A percentile compares a stretch with the other conserved stretches of the same genome.
Evolutionary conservation across 2,797 vertebrate genomes (phyloP).

Genomic region (Betta splendens): DNA sequence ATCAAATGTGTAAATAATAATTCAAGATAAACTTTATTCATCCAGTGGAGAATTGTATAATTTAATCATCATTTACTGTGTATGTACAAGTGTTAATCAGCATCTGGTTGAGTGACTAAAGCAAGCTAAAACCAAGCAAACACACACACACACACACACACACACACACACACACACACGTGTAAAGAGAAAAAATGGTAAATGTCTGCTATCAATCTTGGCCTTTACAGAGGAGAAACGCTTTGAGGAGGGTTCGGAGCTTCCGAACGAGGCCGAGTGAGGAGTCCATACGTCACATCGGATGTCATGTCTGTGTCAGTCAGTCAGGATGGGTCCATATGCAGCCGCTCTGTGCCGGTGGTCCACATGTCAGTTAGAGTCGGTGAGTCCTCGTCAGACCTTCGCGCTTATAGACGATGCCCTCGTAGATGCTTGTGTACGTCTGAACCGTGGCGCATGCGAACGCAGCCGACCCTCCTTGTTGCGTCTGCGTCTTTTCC

Average conservation of each 20-base stretch:
- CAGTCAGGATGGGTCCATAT: slow-evolving; percentile 52
- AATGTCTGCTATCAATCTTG: slow-evolving; percentile 52
- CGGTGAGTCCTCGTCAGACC: slow-evolving; percentile 24
- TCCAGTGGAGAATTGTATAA: no score
- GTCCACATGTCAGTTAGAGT: slow-evolving; percentile 30
- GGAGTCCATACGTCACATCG: slow-evolving; percentile 57
- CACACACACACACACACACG: slow-evolving; percentile 9
- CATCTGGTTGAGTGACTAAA: no score
- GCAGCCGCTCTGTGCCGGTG: slow-evolving; percentile 38
- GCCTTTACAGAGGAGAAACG: slow-evolving; percentile 42
- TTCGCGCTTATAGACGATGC: no score
- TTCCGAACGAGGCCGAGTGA: slow-evolving; percentile 31
- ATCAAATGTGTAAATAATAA: background rate
- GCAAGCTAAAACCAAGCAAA: no score
- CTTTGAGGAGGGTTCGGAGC: slow-evolving; percentile 51
- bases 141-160: background rate
- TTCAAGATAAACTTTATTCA: no score
- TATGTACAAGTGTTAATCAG: no score
- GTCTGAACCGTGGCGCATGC: no score
- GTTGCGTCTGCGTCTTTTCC: slow-evolving; percentile 8
- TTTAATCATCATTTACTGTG: no score
- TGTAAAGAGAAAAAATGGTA: slow-evolving; percentile 23
- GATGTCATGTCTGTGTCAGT: slow-evolving; percentile 59
- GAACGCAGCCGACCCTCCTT: background rate
- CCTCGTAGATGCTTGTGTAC: no score